Evolutionary conservation across 2,888 invertebrate genomes (phyloP), one percentile per base, ranked within the genome.

Genomic region (Sturmia bella): DNA sequence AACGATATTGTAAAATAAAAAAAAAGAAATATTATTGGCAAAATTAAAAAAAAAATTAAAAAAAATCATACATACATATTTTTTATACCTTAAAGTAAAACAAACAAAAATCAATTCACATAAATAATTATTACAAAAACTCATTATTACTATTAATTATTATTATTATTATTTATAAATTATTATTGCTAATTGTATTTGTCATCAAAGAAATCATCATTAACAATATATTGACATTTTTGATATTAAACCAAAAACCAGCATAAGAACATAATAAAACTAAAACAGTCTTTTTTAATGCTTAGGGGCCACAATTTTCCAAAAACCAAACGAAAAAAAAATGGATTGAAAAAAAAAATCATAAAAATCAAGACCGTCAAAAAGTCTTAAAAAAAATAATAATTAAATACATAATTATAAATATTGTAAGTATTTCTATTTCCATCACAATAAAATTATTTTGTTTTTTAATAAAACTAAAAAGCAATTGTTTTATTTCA

Each of bases 251-350:
- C 64, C 83, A 85, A 80, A 85, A 83, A 84, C 83, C 84, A 56
- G 70, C 84, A 84, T 54, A 64, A 45, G 39, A 41, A 50, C 15
- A 61, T 66, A 74, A 75, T 75, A 75, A 68, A 73, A 76, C 61
- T 75, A 84, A 84, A 85, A 86, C 85, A 86, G 87, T 89, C 88
- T 87, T 88, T 84, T 88, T 88, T 87, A 89, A 89, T 88, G 88
- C 88, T 88, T 88, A 87, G 88, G 89, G 88, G 88, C 89, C 89
- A 88, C 88, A 87, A 87, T 88, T 88, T 88, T 87, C 88, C 85
- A 89, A 87, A 88, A 86, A 73, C 85, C 76, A 77, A 41, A n/a
- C n/a, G n/a, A 69, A 37, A 45, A 63, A 50, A 19, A 69, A 52
- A 68, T n/a, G 27, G 70, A 32, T 41, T 32, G 52, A 37, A 69